phyloP scores from a whole-genome alignment of 2,113 vertebrate species.

The Ptyas mucosa region DNA sequence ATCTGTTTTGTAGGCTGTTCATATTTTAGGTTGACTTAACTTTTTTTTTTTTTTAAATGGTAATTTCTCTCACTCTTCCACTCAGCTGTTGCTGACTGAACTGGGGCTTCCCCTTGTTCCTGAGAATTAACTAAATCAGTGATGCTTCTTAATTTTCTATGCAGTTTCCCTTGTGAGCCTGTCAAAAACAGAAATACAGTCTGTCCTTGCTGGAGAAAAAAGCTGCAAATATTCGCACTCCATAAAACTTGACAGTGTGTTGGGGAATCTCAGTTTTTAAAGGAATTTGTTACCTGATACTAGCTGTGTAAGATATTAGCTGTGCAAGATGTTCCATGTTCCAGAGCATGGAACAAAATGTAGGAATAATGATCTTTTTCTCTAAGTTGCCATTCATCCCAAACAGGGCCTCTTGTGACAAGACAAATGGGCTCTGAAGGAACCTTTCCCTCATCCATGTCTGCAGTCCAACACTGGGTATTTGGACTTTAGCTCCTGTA shows the following conservation, averaged over 20 bases:
- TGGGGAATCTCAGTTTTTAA: neutral
- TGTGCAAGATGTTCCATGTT: neutral
- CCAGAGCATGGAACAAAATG: neutral
- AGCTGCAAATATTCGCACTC: neutral
- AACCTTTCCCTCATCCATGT: neutral
- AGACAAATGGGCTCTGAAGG: neutral
- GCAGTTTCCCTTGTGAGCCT: neutral
- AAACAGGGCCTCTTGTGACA: neutral
- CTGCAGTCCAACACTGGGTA: neutral
- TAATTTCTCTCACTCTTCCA: neutral
- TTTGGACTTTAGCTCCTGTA: neutral
- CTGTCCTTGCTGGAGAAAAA: neutral
- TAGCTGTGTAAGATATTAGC: neutral
- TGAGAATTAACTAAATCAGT: neutral
- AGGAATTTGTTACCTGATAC: neutral
- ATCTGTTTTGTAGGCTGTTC: conserved; percentile 27
- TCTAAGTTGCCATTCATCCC: neutral
- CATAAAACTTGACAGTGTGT: neutral
- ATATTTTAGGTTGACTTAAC: neutral
- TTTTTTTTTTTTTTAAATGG: neutral
- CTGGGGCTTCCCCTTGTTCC: neutral
- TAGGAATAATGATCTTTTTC: neutral
- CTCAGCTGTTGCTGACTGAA: neutral
- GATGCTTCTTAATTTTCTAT: neutral
- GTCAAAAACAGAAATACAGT: neutral